Percentiles rank a stretch among this genome's conserved stretches.
These are phyloP conservation scores for Percopsis omiscomaycus DNA, from an alignment of 2,797 vertebrate species.

Conservation along the genomic window DNA sequence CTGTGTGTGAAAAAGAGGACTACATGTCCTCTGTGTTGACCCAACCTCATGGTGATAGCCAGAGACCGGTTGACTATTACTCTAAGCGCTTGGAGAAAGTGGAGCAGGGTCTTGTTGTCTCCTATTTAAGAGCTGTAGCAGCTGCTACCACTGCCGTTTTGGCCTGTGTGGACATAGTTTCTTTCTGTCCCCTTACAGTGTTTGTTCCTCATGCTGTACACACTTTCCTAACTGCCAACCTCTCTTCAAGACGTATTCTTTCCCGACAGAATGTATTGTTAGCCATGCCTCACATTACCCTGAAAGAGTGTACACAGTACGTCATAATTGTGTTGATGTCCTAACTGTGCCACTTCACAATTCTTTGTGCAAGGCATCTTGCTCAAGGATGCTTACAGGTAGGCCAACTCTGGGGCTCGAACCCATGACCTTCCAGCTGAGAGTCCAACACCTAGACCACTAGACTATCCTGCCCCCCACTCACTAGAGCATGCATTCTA, in stretches of 20 bases:
- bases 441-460: too few species aligned
- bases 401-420: too few species aligned
- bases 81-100: not conserved
- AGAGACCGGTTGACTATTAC: not conserved
- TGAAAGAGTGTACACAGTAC: not conserved
- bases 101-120: not conserved
- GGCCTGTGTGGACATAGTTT: not conserved
- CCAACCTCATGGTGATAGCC: not conserved
- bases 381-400: too few species aligned
- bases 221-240: not conserved
- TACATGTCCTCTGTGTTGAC: constrained; percentile 3
- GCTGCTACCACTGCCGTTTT: not conserved
- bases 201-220: constrained; percentile 6
- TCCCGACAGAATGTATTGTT: constrained; percentile 4
- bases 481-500: not conserved
- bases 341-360: not conserved
- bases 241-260: not conserved
- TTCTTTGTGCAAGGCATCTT: not conserved
- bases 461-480: not conserved
- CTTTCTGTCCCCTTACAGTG: not conserved
- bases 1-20: not conserved
- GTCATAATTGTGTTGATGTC: not conserved
- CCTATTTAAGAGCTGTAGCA: not conserved
- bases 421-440: too few species aligned
- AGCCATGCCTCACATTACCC: not conserved